Evolutionary conservation across 2,888 invertebrate genomes (phyloP).

Genomic region (Suillia variegata): DNA sequence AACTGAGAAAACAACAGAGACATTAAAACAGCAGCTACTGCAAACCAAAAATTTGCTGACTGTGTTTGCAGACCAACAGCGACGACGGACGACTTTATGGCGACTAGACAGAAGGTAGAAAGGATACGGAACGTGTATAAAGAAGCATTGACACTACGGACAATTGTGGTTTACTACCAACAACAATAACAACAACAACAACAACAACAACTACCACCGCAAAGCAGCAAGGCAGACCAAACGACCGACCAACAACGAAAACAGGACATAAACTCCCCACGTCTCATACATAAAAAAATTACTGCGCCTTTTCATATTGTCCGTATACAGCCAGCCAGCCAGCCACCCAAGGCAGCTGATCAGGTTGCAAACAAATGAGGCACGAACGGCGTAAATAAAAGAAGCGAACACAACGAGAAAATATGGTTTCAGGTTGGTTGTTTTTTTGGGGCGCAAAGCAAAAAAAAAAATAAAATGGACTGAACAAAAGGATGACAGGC

Average conservation of each 20-base stretch:
- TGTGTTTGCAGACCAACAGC: no score
- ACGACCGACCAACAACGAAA: no score
- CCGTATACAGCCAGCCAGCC: no score
- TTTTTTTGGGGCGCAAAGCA: neutral
- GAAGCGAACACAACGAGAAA: neutral
- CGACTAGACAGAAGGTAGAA: no score
- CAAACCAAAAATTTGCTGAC: no score
- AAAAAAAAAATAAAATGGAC: neutral
- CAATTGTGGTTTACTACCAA: conserved; percentile 31
- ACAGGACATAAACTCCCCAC: conserved; percentile 17
- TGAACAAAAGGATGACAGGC: neutral
- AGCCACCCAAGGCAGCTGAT: conserved; percentile 48
- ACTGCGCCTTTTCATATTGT: no score
- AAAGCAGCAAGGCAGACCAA: neutral
- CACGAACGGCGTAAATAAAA: neutral
- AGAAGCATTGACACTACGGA: no score
- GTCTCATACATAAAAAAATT: neutral
- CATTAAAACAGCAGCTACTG: no score
- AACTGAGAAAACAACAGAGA: no score
- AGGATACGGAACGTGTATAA: no score
- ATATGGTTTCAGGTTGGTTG: neutral
- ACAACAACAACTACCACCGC: neutral
- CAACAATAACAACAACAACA: conserved; percentile 22
- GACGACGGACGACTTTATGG: no score
- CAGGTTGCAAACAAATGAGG: conserved; percentile 42